These are phyloP conservation scores for Pholis gunnellus DNA, from an alignment of 2,113 vertebrate genomes.

Conservation along the genomic window DNA sequence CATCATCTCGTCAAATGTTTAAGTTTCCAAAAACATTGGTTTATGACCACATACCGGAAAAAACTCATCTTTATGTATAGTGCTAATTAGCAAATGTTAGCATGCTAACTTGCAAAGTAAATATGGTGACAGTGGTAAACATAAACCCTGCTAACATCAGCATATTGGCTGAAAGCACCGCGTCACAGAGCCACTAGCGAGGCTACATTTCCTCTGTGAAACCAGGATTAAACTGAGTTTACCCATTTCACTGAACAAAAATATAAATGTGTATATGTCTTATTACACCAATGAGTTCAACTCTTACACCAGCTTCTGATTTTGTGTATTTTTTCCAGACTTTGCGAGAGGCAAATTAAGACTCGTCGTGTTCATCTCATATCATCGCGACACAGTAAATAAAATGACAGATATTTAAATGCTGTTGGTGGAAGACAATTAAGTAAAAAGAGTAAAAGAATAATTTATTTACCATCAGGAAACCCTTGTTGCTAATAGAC, in stretches of 20 bases:
- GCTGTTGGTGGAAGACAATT: constrained; percentile 48
- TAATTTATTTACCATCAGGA: constrained; percentile 47
- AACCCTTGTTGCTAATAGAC: constrained; percentile 8
- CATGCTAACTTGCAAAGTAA: not conserved
- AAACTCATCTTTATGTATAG: not conserved
- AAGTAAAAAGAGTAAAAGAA: constrained; percentile 54
- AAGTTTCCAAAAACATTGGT: not conserved
- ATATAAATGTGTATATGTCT: not conserved
- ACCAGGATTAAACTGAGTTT: not conserved
- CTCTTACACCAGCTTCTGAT: not conserved
- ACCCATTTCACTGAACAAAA: not conserved
- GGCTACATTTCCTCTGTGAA: not conserved
- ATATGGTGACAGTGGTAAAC: not conserved
- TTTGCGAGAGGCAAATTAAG: too few relatives aligned
- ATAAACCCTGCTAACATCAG: not conserved
- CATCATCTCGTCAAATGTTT: not conserved
- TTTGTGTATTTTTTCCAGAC: not conserved
- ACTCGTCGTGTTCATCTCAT: not conserved
- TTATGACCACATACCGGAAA: not conserved
- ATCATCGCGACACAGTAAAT: not conserved
- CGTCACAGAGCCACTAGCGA: not conserved
- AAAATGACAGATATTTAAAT: not conserved
- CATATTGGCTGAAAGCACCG: not conserved
- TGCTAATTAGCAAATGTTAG: not conserved
- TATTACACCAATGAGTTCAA: not conserved